Percentiles rank a stretch among this genome's conserved stretches.
Conservation (phyloP, 2,888 invertebrate species). For the Drosophila subsilvestris region DNA sequence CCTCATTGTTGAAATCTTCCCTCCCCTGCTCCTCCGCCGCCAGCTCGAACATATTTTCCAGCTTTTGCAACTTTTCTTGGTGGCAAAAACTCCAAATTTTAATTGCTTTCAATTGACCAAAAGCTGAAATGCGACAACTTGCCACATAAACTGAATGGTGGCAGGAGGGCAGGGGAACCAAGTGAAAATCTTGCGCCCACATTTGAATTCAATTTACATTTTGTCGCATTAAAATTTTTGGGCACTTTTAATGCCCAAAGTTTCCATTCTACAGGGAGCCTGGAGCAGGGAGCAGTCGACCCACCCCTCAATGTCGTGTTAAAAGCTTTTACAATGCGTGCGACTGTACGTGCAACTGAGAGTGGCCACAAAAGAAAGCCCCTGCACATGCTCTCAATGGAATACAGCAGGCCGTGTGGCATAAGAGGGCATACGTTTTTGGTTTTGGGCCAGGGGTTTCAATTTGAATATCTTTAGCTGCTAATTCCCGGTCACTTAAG, state of each 20-base stretch:
- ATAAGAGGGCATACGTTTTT: neutral
- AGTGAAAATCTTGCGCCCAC: constrained; percentile 15
- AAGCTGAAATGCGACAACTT: constrained; percentile 53
- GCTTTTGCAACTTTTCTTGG: constrained; percentile 25
- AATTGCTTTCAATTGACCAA: constrained; percentile 75
- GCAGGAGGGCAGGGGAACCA: constrained; percentile 7
- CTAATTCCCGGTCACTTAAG: neutral
- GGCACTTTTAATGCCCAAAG: constrained; percentile 38
- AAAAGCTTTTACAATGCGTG: constrained; percentile 35
- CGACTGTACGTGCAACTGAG: neutral
- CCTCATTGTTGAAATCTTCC: constrained; percentile 8
- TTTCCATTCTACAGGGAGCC: constrained; percentile 11
- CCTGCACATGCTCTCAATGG: neutral
- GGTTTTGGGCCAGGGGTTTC: neutral
- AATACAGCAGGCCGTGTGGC: neutral
- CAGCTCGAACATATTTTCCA: constrained; percentile 27
- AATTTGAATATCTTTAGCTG: neutral
- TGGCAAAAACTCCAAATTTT: constrained; percentile 53
- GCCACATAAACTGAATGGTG: constrained; percentile 56
- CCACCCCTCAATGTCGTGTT: constrained; percentile 23
- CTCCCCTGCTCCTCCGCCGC: neutral
- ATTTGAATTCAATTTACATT: constrained; percentile 45
- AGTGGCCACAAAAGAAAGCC: neutral
- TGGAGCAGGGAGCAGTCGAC: neutral
- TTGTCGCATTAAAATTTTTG: constrained; percentile 43